Evolutionary conservation across 1,140 invertebrate genomes (phyloP).

Genomic region (Maconellicoccus hirsutus): DNA sequence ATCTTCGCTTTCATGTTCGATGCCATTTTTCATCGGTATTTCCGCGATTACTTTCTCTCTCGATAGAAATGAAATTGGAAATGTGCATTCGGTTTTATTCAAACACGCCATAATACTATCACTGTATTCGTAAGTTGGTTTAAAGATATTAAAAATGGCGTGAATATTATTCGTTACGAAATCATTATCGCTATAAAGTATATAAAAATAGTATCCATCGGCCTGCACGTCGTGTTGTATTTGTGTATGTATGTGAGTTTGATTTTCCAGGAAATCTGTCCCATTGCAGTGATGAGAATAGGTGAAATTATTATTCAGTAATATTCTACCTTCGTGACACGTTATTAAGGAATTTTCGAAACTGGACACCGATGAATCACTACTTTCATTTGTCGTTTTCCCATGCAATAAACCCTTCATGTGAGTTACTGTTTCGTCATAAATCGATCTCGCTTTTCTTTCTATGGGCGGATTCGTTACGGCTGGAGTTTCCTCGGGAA

Average conservation of each 20-base stretch:
- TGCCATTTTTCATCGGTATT: slow-evolving; percentile 63
- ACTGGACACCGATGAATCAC: slow-evolving; percentile 55
- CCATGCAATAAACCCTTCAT: background rate
- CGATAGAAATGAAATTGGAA: slow-evolving; percentile 53
- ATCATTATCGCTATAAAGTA: slow-evolving; percentile 76
- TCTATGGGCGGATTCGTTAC: background rate
- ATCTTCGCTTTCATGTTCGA: slow-evolving; percentile 59
- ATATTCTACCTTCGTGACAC: slow-evolving; percentile 59
- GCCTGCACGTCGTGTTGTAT: slow-evolving; percentile 47
- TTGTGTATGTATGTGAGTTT: slow-evolving; percentile 44
- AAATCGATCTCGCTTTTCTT: background rate
- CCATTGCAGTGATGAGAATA: slow-evolving; percentile 50
- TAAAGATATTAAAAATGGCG: slow-evolving; percentile 69
- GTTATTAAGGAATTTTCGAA: slow-evolving; percentile 60
- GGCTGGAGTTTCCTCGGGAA: background rate
- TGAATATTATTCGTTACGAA: slow-evolving; percentile 62
- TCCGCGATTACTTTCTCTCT: slow-evolving; percentile 63
- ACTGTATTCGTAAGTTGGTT: slow-evolving; percentile 63
- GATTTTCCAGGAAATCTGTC: slow-evolving; percentile 51
- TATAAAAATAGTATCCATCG: slow-evolving; percentile 74
- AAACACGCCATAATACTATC: slow-evolving; percentile 58
- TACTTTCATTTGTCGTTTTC: slow-evolving; percentile 35
- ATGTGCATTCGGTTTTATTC: slow-evolving; percentile 61
- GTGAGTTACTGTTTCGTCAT: background rate
- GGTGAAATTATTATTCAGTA: slow-evolving; percentile 53